Conservation (phyloP, 2,797 vertebrate species). For the Hyperoplus lanceolatus region DNA sequence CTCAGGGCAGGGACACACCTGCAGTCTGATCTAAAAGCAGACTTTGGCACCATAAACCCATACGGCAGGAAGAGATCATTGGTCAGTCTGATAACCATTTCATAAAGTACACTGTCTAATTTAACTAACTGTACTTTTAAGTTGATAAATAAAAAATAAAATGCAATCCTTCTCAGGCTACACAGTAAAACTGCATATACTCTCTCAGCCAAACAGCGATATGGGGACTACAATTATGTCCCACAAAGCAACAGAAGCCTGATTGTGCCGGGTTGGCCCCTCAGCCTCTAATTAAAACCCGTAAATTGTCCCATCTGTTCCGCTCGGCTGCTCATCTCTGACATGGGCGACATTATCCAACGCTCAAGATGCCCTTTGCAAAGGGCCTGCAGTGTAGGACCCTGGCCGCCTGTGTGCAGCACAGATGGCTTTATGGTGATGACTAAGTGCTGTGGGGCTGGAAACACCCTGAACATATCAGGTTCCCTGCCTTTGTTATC, state of each 20-base stretch:
- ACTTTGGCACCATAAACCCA: slow-evolving; percentile 82
- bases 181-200: not conserved
- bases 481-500: slow-evolving; percentile 53
- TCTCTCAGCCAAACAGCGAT: not conserved
- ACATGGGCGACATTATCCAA: slow-evolving; percentile 57
- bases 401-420: slow-evolving; percentile 26
- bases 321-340: slow-evolving; percentile 69
- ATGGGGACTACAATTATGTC: slow-evolving; percentile 1
- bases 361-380: slow-evolving; percentile 69
- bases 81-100: slow-evolving; percentile 10
- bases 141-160: not conserved
- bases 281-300: slow-evolving; percentile 65
- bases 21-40: slow-evolving; percentile 36
- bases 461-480: slow-evolving; percentile 67
- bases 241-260: slow-evolving; percentile 58
- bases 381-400: slow-evolving; percentile 37
- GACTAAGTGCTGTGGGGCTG: slow-evolving; percentile 43
- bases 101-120: not conserved
- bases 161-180: not conserved
- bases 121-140: not conserved
- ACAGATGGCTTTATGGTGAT: slow-evolving; percentile 69
- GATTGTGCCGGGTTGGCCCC: slow-evolving; percentile 29
- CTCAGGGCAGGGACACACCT: slow-evolving; percentile 18
- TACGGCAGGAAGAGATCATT: slow-evolving; percentile 1
- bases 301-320: slow-evolving; percentile 73